Evolutionary conservation across 2,888 invertebrate species (phyloP).

Genomic region (Brassicogethes aeneus): DNA sequence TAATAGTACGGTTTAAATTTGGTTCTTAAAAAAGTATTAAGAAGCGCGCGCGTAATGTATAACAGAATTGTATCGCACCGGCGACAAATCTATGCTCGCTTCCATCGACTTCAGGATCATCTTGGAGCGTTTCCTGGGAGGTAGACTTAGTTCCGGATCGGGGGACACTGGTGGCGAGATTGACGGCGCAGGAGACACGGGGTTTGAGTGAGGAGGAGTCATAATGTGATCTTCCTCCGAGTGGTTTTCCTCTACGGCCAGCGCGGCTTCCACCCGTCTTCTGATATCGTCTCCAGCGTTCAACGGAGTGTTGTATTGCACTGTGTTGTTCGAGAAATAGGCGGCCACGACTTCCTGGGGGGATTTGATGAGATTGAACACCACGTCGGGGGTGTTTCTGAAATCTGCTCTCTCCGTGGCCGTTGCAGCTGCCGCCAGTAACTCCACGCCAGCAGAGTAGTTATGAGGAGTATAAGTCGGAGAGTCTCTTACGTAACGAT

Average conservation of each 20-base stretch:
- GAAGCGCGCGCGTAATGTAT: constrained; percentile 77
- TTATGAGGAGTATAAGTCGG: constrained; percentile 23
- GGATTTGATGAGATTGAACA: constrained; percentile 34
- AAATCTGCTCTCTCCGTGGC: constrained; percentile 38
- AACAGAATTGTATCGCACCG: constrained; percentile 56
- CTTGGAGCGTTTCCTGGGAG: constrained; percentile 69
- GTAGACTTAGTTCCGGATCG: constrained; percentile 55
- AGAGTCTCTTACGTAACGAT: constrained; percentile 30
- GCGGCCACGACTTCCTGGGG: constrained; percentile 29
- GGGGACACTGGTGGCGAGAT: constrained; percentile 35
- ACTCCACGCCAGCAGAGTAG: constrained; percentile 33
- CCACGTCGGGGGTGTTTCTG: constrained; percentile 25
- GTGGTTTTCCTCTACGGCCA: constrained; percentile 47
- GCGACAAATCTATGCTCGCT: constrained; percentile 30
- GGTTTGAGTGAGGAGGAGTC: constrained; percentile 53
- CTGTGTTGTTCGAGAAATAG: constrained; percentile 30
- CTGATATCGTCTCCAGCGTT: constrained; percentile 48
- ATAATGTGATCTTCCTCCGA: constrained; percentile 44
- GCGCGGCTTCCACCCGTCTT: constrained; percentile 53
- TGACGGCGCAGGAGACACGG: constrained; percentile 43
- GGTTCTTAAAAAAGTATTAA: constrained; percentile 28
- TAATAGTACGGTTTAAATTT: constrained; percentile 14
- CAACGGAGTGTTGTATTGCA: constrained; percentile 33
- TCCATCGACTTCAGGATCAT: constrained; percentile 65
- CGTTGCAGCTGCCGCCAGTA: constrained; percentile 40